phyloP scores from a whole-genome alignment of 2,888 invertebrate species.

The Mythimna albipuncta region DNA sequence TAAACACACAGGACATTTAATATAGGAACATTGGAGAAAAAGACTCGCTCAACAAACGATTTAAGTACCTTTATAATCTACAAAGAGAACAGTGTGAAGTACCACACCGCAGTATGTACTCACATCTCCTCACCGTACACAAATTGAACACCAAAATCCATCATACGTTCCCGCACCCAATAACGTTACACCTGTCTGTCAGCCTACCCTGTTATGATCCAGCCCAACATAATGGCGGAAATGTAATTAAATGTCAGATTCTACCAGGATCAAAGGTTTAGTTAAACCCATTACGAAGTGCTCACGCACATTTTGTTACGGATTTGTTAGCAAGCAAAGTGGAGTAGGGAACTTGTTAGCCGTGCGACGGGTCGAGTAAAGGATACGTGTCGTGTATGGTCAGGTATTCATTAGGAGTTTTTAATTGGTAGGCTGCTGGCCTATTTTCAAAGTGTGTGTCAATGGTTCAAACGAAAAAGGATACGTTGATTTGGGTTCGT shows the following conservation, averaged over 20 bases:
- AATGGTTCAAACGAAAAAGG: not conserved
- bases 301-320: constrained; percentile 52
- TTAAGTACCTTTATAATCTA: no score
- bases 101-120: not conserved
- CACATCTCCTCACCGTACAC: constrained; percentile 10
- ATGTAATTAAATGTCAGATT: constrained; percentile 70
- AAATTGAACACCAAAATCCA: constrained; percentile 50
- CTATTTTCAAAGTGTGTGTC: not conserved
- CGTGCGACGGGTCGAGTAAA: constrained; percentile 13
- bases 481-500: not conserved
- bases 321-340: constrained; percentile 19
- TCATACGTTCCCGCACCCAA: constrained; percentile 36
- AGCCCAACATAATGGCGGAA: constrained; percentile 58
- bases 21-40: no score
- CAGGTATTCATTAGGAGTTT: constrained; percentile 23
- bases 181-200: constrained; percentile 27
- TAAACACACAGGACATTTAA: no score
- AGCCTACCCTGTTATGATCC: constrained; percentile 59
- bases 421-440: constrained; percentile 15
- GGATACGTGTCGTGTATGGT: constrained; percentile 11
- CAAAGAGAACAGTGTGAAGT: no score
- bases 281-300: constrained; percentile 60
- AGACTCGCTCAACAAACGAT: no score
- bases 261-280: constrained; percentile 68
- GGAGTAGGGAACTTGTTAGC: constrained; percentile 28